Base-by-base conservation (phyloP, 2,888 invertebrate genomes). In the Eristalis arbustorum region DNA sequence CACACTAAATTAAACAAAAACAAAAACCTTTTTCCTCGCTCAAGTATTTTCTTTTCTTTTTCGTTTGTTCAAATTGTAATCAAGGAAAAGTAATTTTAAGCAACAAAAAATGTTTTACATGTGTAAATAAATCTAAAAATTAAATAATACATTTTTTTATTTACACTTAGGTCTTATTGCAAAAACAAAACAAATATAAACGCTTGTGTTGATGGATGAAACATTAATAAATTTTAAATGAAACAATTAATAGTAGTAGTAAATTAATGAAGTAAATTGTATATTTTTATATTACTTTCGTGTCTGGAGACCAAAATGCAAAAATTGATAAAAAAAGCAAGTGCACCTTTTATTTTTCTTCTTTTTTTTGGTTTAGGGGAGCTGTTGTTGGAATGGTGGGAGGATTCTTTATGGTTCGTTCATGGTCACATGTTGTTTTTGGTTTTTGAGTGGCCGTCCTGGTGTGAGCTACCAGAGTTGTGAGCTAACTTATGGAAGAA, bases 241-340 rank as follows among this genome's bases (percentile, higher is more conserved):
- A 22, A 31, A 31, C 31, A 31, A 69, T 11, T n/a, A 40, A 62
- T 59, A 71, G n/a, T 40, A 59, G 13, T 40, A 69, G 56, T 71
- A 49, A 84, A 76, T 80, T 31, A 18, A 80, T 80, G 68, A 42
- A 76, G 68, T 80, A 80, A 74, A 85, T 76, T 82, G 82, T 85
- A 85, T 85, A 81, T 85, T 85, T 85, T 85, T 85, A 25, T 84
- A 85, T 85, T 82, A 77, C 69, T 81, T 85, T 82, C 85, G 64
- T 78, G 82, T 85, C 77, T 78, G 82, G 77, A 77, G 77, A 82
- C 68, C 76, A 82, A 77, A 84, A 76, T 18, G 18, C 63, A 71
- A 80, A 71, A 80, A 72, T n/a, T n/a, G n/a, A 72, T 69, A 57
- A 11, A 59, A 25, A 25, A 59, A 59, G 25, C 14, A 25, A 59